phyloP scores from a whole-genome alignment of 1,140 invertebrate species.

The Hormaphis cornu region DNA sequence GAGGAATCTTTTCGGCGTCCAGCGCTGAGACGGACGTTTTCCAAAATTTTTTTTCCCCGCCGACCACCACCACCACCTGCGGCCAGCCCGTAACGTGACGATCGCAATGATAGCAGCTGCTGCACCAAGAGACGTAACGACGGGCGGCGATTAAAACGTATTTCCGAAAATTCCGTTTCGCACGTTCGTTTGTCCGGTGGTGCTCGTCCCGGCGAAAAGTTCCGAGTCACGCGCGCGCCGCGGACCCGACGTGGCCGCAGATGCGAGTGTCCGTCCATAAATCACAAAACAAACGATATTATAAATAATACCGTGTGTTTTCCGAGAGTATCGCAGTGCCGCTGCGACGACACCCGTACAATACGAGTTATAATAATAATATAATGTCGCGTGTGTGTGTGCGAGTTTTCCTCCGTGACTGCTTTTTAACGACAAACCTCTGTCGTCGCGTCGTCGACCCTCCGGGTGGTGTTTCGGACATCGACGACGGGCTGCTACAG shows the following conservation, averaged over 20 bases:
- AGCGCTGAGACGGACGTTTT: background rate
- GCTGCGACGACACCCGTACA: too few relatives aligned
- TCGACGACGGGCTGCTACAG: too few relatives aligned
- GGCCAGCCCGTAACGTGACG: background rate
- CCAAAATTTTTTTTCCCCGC: background rate
- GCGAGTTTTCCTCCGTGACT: background rate
- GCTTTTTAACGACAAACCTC: background rate
- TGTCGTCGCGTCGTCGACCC: too few relatives aligned
- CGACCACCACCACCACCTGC: background rate
- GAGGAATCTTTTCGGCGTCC: background rate
- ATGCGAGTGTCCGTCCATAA: background rate
- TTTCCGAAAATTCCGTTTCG: background rate
- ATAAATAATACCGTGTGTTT: too few relatives aligned
- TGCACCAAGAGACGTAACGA: background rate
- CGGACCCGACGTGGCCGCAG: slow-evolving; percentile 1
- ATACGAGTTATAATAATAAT: too few relatives aligned
- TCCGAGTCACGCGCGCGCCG: background rate
- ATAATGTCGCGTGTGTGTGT: background rate
- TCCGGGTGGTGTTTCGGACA: too few relatives aligned
- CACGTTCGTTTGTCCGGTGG: background rate
- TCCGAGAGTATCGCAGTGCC: too few relatives aligned
- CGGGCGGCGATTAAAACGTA: slow-evolving; percentile 17
- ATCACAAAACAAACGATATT: slow-evolving; percentile 29
- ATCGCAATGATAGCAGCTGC: too few relatives aligned
- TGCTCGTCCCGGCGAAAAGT: background rate